Conservation (phyloP, 2,888 invertebrate genomes). For the Andricus quercusramuli region DNA sequence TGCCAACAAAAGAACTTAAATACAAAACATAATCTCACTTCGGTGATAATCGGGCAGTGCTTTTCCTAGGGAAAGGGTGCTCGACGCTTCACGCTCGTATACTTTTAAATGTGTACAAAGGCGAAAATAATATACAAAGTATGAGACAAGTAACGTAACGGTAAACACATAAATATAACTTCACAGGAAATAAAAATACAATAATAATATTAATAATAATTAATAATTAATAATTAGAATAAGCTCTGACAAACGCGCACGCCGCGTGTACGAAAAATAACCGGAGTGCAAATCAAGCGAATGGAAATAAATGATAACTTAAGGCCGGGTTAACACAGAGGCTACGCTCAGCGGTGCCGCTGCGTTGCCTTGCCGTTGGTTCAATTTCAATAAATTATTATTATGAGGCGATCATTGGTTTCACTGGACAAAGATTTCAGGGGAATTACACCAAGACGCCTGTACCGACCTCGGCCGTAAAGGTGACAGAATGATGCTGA, state of each 20-base stretch:
- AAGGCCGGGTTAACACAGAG: not conserved
- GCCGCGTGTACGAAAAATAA: conserved; percentile 50
- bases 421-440: conserved; percentile 20
- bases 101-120: conserved; percentile 58
- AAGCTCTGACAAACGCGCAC: conserved; percentile 46
- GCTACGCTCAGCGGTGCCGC: conserved; percentile 11
- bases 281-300: conserved; percentile 43
- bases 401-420: conserved; percentile 15
- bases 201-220: conserved; percentile 55
- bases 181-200: conserved; percentile 61
- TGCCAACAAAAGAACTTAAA: conserved; percentile 73
- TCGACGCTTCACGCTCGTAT: conserved; percentile 53
- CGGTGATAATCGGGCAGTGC: conserved; percentile 48
- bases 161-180: conserved; percentile 62
- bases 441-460: conserved; percentile 87
- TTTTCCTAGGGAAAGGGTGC: not conserved
- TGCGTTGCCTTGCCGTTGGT: conserved; percentile 30
- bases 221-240: conserved; percentile 57
- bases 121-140: conserved; percentile 58
- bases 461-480: conserved; percentile 94
- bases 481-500: conserved; percentile 83
- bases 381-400: not conserved
- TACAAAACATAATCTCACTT: conserved; percentile 69
- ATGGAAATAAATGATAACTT: conserved; percentile 24
- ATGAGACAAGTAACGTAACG: conserved; percentile 47